phyloP scores from a whole-genome alignment of 2,888 invertebrate species.

The Andrena minutula region DNA sequence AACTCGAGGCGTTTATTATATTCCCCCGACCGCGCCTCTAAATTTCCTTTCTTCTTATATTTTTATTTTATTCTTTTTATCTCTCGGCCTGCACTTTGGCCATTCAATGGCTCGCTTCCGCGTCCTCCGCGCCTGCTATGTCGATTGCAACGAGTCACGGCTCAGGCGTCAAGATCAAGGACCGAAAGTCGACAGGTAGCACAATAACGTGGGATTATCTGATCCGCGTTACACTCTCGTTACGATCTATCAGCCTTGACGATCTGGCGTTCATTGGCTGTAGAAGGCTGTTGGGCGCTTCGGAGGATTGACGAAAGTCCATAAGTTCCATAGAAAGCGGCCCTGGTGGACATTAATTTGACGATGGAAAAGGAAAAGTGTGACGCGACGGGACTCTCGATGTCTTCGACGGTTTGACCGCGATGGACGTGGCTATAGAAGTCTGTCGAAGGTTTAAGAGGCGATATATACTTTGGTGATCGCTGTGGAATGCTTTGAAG shows the following conservation, averaged over 20 bases:
- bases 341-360: conserved; percentile 10
- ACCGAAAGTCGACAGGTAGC: conserved; percentile 4
- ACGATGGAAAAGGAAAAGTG: conserved; percentile 38
- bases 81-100: conserved; percentile 13
- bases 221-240: conserved; percentile 2
- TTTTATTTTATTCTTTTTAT: neutral
- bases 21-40: conserved; percentile 38
- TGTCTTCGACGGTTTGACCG: neutral
- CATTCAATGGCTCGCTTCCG: conserved; percentile 9
- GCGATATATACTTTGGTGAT: too few species aligned
- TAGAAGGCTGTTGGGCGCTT: neutral
- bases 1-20: conserved; percentile 51
- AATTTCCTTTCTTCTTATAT: conserved; percentile 30
- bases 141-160: conserved; percentile 1
- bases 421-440: neutral
- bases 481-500: too few species aligned
- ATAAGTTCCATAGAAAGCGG: conserved; percentile 37
- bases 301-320: conserved; percentile 24
- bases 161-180: conserved; percentile 58
- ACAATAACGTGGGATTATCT: neutral
- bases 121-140: conserved; percentile 25
- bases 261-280: conserved; percentile 1
- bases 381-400: conserved; percentile 1
- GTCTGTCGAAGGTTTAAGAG: too few species aligned
- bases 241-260: neutral